Base-by-base conservation (phyloP, 2,113 vertebrate species). In the Erythrocercus mccallii region DNA sequence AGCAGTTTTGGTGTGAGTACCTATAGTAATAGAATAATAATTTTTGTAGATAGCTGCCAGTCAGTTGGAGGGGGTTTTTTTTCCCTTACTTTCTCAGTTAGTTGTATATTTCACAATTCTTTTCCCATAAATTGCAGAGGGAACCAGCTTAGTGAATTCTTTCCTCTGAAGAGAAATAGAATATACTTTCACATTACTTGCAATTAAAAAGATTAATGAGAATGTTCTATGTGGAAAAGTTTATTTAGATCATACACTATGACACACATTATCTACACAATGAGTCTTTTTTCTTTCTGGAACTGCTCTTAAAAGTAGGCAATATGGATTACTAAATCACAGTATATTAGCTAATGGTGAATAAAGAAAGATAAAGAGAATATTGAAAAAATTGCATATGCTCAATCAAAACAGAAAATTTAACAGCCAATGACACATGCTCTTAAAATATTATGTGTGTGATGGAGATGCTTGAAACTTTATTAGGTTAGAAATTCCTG, bases 161-260 rank as follows among this genome's bases (percentile, higher is more conserved):
- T 88, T 45, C 12, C 25, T 82, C 37, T 37, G 18, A 88, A 90
- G 81, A 90, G 19, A 61, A 85, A 93, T 45, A 62, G 40, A 85
- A 69, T 37, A n/a, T 60, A 27, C 9, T 82, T 87, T 57, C 35
- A 35, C 10, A 10, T 85, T 85, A 57, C 37, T 89, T 88, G 78
- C 28, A 93, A 90, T 90, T 85, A 94, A 86, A 94, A 90, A 85
- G 64, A 71, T 87, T 95, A 88, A 40, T 61, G 66, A 72, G 65
- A n/a, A 37, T 69, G 80, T 90, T 72, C 69, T 85, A 5, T 48
- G 18, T 37, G 25, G 57, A 88, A 88, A 85, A 90, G 12, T 56
- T 91, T 81, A 31, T 72, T 74, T 93, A 91, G 65, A 79, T 91
- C 53, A 24, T 82, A 48, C 3, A 5, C 22, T 48, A 3, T 76